A percentile compares a stretch with the other conserved stretches of the same genome.
These are phyloP conservation scores for Scomber scombrus DNA, from an alignment of 2,113 vertebrate genomes.

Conservation along the genomic window DNA sequence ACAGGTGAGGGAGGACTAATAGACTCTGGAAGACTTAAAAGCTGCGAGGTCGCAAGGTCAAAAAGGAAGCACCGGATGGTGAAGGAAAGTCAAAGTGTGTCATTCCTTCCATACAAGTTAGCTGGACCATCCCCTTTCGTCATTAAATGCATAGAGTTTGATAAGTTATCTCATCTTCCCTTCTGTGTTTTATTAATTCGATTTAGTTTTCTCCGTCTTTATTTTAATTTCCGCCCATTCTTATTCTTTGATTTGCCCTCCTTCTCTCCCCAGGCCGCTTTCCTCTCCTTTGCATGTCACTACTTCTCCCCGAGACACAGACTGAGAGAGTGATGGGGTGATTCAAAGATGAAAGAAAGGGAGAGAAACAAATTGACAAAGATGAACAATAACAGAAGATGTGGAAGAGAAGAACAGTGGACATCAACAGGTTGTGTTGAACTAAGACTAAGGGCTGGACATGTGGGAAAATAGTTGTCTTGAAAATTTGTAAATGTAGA, in stretches of 20 bases:
- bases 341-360: conserved; percentile 74
- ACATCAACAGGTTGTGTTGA: conserved; percentile 60
- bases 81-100: conserved; percentile 71
- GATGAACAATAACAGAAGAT: conserved; percentile 75
- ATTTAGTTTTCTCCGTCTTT: conserved; percentile 54
- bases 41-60: conserved; percentile 41
- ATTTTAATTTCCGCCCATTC: conserved; percentile 59
- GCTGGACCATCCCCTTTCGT: conserved; percentile 51
- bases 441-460: conserved; percentile 42
- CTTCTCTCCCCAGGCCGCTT: conserved; percentile 79
- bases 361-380: conserved; percentile 61
- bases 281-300: conserved; percentile 85
- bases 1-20: conserved; percentile 91
- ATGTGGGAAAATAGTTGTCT: conserved; percentile 26
- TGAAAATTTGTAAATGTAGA: conserved; percentile 41
- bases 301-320: conserved; percentile 81
- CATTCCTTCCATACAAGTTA: conserved; percentile 52
- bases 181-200: conserved; percentile 44
- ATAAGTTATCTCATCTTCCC: conserved; percentile 42
- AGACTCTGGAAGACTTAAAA: conserved; percentile 54
- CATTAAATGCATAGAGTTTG: conserved; percentile 45
- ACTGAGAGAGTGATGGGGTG: conserved; percentile 75
- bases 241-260: conserved; percentile 76
- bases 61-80: conserved; percentile 55
- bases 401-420: conserved; percentile 63